A percentile compares a stretch with the other conserved stretches of the same genome.
These are phyloP conservation scores for Panurus biarmicus DNA, from an alignment of 2,113 vertebrate species.

Conservation along the genomic window DNA sequence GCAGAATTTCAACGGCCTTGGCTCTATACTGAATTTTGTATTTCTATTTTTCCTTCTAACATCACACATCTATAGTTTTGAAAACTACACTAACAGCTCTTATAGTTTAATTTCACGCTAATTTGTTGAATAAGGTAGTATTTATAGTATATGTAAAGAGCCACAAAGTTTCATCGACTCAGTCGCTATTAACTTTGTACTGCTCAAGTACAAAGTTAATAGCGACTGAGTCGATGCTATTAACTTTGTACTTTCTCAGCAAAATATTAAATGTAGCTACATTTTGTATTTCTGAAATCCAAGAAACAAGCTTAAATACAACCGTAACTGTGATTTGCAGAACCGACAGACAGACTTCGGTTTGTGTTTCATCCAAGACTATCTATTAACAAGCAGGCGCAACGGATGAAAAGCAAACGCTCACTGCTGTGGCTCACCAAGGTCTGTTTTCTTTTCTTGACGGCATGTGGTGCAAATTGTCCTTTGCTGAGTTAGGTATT, in stretches of 20 bases:
- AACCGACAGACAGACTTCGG: not conserved
- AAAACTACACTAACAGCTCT: not conserved
- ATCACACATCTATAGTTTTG: not conserved
- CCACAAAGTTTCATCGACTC: not conserved
- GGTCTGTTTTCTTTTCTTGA: not conserved
- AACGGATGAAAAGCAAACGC: not conserved
- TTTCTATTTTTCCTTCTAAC: not conserved
- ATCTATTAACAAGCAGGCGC: not conserved
- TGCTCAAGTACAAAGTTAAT: no score
- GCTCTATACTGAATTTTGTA: not conserved
- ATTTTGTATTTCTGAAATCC: not conserved
- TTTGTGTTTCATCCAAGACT: not conserved
- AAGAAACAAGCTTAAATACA: not conserved
- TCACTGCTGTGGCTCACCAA: not conserved
- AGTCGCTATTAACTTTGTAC: not conserved
- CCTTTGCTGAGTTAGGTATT: not conserved
- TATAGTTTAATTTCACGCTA: not conserved
- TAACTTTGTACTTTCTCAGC: not conserved
- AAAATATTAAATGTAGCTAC: not conserved
- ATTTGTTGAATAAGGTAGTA: not conserved
- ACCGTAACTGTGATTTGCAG: not conserved
- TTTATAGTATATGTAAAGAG: not conserved
- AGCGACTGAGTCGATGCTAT: no score
- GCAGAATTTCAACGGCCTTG: not conserved
- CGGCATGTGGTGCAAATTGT: not conserved